Evolutionary conservation across 2,113 vertebrate genomes (phyloP).

Genomic region (Micromys minutus): DNA sequence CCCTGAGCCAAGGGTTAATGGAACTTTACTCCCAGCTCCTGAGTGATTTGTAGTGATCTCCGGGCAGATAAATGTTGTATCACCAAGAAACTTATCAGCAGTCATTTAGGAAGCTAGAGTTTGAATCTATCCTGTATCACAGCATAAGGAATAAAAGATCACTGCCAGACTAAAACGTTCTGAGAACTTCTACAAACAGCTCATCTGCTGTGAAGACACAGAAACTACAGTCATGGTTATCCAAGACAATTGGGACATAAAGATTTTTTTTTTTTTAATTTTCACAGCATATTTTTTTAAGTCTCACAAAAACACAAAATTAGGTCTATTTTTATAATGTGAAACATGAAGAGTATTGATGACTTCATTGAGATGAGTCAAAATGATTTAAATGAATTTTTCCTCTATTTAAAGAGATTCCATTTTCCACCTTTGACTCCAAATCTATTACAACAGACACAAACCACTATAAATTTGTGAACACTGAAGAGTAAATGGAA

Average conservation of each 20-base stretch:
- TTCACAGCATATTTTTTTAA: background rate
- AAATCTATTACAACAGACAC: background rate
- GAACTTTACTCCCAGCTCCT: background rate
- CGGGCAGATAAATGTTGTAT: background rate
- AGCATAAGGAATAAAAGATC: background rate
- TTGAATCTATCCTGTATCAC: background rate
- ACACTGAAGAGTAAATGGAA: background rate
- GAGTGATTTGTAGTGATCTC: background rate
- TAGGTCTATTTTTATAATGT: background rate
- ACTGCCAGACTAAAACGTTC: background rate
- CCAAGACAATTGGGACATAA: background rate
- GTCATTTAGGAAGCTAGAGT: background rate
- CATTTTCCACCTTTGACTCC: background rate
- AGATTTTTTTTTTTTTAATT: background rate
- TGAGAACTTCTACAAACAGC: background rate
- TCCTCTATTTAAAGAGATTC: background rate
- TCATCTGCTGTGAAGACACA: background rate
- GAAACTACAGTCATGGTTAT: background rate
- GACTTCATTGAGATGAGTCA: background rate
- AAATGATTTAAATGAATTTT: background rate
- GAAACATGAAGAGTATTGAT: background rate
- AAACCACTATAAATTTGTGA: background rate
- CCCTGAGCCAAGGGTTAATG: background rate
- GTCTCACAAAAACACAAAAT: background rate
- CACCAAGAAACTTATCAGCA: background rate